A percentile compares a stretch with the other conserved stretches of the same genome.
Conservation (phyloP, 2,888 invertebrate species). For the Dolichomitus sp. region DNA sequence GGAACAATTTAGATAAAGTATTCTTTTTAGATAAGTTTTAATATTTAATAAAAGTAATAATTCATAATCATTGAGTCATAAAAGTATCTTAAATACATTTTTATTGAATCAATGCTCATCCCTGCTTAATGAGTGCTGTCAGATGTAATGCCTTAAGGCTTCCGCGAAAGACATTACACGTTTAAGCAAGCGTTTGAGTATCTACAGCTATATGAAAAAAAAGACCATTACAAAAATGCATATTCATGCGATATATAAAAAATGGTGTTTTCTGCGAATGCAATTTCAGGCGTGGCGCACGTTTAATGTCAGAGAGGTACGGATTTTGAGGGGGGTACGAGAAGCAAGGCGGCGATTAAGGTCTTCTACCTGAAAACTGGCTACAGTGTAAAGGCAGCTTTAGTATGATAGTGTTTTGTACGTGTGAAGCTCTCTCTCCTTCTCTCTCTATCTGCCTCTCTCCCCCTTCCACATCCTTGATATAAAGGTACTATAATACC, state of each 20-base stretch:
- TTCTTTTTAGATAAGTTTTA: no score
- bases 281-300: constrained; percentile 51
- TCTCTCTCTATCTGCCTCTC: constrained; percentile 19
- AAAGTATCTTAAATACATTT: no score
- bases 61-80: no score
- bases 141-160: neutral
- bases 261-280: constrained; percentile 54
- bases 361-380: constrained; percentile 52
- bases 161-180: neutral
- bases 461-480: constrained; percentile 43
- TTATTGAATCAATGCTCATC: neutral
- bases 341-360: constrained; percentile 49
- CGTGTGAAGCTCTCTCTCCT: constrained; percentile 1
- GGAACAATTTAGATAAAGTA: no score
- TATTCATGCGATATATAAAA: constrained; percentile 41
- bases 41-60: no score
- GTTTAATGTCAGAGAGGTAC: constrained; percentile 18
- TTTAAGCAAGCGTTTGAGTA: neutral
- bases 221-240: neutral
- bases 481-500: constrained; percentile 55
- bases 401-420: constrained; percentile 19
- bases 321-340: constrained; percentile 18
- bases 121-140: neutral
- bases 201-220: neutral
- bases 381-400: constrained; percentile 18